Evolutionary conservation across 2,888 invertebrate genomes (phyloP), one percentile per base, ranked within the genome.

Genomic region (Pseudanteris insignis): DNA sequence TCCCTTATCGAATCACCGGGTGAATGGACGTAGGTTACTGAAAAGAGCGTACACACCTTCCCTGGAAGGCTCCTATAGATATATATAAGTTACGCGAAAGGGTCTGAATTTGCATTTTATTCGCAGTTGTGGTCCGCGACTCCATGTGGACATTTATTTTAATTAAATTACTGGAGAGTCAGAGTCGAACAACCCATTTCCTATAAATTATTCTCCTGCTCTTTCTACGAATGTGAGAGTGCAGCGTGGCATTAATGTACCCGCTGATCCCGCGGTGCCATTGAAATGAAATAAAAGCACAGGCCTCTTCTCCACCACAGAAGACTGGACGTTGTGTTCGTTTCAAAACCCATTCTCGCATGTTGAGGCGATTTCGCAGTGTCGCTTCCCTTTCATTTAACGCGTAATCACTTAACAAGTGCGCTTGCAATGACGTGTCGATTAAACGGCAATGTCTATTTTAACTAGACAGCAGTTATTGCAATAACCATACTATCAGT

Each of bases 51-150:
- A 48, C 53, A 60, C 60, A 62, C 55, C 55, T 64, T 62, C 59
- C 47, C 55, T 47, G 37, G 57, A 26, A 43, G 44, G 32, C 50
- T 44, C 30, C 58, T 58, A 63, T 55, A 64, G 62, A 57, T 64
- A 54, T 18, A 18, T 65, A 64, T 67, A 68, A 67, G 68, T 68
- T 65, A 67, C 67, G 63, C 64, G 51, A 60, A 78, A 78, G 76
- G 76, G 78, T 76, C 77, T 77, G 78, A 80, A 80, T 80, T 80
- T 80, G 79, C 79, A 80, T 80, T 80, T 80, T 79, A 79, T 80
- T 79, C 76, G 73, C 70, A 71, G 72, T 61, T 70, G 75, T 70
- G 75, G 72, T 72, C 70, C 70, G 69, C 66, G 69, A 65, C 70
- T 67, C 63, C 71, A 67, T 66, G 70, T 72, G 76, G 77, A 79